Base-by-base conservation (phyloP, 2,797 vertebrate species). In the Sebastes steindachneri region DNA sequence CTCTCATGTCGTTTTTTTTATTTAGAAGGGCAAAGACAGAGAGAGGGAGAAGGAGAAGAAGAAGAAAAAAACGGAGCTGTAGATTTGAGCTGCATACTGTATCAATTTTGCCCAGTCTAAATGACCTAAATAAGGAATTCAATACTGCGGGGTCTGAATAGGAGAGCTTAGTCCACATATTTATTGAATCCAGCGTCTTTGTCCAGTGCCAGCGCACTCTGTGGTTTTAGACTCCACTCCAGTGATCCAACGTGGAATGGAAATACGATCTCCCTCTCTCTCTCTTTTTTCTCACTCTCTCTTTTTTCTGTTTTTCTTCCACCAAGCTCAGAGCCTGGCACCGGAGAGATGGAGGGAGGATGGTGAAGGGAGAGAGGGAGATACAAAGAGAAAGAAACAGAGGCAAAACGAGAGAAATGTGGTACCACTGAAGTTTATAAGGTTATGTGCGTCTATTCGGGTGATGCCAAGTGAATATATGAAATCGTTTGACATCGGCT, bases 121-220 rank as follows among this genome's bases (percentile, higher is more conserved):
- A 95, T 95, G 92, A 94, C 94, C 95, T 93, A 94, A 95, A 95
- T 95, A 95, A 94, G 92, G 91, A 94, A 94, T 92, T 94, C 93
- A 93, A 94, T 93, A 92, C 90, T 88, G 84, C 83, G 64, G 86
- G 88, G 90, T 89, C 89, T 95, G 88, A 92, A 95, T 91, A 92
- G 93, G 91, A 87, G 87, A 89, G 93, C 93, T 95, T 94, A 95
- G 92, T 94, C 94, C 93, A 94, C 93, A 93, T 94, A 94, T 96
- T 95, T 95, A 96, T 96, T 96, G 91, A 95, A 95, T 95, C 94
- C 95, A 95, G 95, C 90, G 87, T 91, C 88, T 95, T 95, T 95
- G 92, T 94, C 93, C 91, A 86, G 89, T 94, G 93, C 93, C 95
- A 96, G 95, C 91, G 76, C 89, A 93, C 93, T 93, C 88, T 93